Base-by-base conservation (phyloP, 2,113 vertebrate genomes). In the Phyllostomus discolor region DNA sequence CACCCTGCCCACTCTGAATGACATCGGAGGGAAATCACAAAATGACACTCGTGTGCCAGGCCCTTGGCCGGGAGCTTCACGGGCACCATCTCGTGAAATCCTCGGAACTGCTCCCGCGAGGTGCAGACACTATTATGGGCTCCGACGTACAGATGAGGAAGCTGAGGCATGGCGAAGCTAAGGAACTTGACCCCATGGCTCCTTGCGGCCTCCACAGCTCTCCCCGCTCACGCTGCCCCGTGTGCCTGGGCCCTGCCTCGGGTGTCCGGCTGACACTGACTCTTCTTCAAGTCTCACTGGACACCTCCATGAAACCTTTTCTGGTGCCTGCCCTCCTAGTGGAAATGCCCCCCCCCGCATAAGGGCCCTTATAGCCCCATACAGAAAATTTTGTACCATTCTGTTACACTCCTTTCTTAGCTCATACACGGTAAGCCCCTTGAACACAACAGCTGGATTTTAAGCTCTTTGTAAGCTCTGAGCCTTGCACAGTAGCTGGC, bases 1-100 rank as follows among this genome's bases (percentile, higher is more conserved):
- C 4, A 3, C 48, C 17, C 8, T 24, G 17, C 66, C 22, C 69
- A 48, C 35, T 16, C 24, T 38, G 50, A 70, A 31, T 15, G 10
- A 8, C 2, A 41, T n/a, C 59, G 31, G 91, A 69, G 46, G 33
- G 9, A 84, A 28, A 10, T 33, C 81, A 5, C 14, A 16, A 14
- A 52, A 12, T 19, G 4, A 2, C 38, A 33, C 22, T 43, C 11
- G 6, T 0, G 10, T 28, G 17, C 46, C 2, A 0, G 16, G 35
- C n/a, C 59, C 48, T 91, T 48, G 46, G 57, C 26, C 67, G 43
- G 35, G 62, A 59, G 12, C 0, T 2, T 62, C 16, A 20, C 1
- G 0, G 2, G 8, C 50, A 35, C 41, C 26, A 16, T 24, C n/a
- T 48, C 35, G 8, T 43, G 64, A 41, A 50, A 41, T 46, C 26